Percentiles rank a stretch among this genome's conserved stretches.
phyloP scores from a whole-genome alignment of 2,113 vertebrate genomes.

The Nesogale talazaci region DNA sequence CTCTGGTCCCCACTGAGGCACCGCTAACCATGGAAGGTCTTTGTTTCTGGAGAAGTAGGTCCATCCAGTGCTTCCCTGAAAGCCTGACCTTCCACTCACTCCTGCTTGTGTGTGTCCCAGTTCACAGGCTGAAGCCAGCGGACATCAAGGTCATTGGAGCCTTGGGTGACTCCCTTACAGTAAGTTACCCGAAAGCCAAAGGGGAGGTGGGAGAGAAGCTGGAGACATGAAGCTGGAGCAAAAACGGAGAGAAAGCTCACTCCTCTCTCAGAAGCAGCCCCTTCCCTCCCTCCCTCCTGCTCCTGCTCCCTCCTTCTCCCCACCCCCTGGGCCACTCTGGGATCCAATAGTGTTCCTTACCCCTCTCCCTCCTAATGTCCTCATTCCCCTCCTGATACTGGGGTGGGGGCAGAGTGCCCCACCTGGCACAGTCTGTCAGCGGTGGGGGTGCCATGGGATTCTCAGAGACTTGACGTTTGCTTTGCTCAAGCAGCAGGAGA shows the following conservation, averaged over 20 bases:
- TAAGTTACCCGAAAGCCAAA: constrained; percentile 81
- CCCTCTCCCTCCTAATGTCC: too few species aligned
- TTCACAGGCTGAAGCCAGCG: constrained; percentile 92
- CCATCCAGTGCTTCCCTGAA: background rate
- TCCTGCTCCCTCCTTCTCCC: too few species aligned
- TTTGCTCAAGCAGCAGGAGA: too few species aligned
- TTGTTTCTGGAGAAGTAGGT: background rate
- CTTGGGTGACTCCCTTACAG: constrained; percentile 95
- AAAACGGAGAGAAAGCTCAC: background rate
- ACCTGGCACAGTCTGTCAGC: too few species aligned
- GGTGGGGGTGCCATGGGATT: too few species aligned
- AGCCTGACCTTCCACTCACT: background rate
- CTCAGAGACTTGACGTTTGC: too few species aligned
- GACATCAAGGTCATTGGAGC: constrained; percentile 95
- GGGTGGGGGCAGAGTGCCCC: too few species aligned
- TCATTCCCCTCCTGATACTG: too few species aligned
- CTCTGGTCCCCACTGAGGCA: background rate
- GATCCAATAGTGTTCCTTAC: too few species aligned
- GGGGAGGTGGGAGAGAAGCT: background rate
- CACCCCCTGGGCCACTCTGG: too few species aligned
- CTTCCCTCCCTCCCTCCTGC: too few species aligned
- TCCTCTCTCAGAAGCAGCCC: too few species aligned
- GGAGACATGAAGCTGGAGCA: background rate
- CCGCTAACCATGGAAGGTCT: background rate
- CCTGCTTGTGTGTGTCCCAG: constrained; percentile 76